Conservation (phyloP, 2,113 vertebrate genomes). For the Eulemur macaco region DNA sequence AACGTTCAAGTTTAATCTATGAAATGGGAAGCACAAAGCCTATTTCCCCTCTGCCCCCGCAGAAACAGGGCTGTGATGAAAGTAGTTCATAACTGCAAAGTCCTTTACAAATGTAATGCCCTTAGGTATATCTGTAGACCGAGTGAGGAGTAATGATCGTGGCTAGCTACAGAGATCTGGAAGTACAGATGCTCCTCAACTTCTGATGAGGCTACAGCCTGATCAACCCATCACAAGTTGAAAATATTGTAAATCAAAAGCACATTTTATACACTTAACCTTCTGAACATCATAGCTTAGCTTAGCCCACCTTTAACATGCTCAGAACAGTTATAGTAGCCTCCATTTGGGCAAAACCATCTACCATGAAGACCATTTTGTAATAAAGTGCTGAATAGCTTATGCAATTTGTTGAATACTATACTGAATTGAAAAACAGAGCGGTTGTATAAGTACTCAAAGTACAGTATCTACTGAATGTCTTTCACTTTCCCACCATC, state of each 20-base stretch:
- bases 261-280: neutral
- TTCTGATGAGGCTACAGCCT: neutral
- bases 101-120: neutral
- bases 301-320: neutral
- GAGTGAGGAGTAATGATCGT: neutral
- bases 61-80: neutral
- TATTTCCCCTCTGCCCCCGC: accelerated
- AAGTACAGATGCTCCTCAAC: neutral
- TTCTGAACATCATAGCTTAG: neutral
- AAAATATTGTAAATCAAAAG: neutral
- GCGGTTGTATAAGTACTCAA: neutral
- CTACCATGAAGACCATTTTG: neutral
- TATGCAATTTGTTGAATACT: neutral
- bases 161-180: neutral
- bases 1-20: neutral
- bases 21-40: neutral
- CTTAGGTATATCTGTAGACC: neutral
- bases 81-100: neutral
- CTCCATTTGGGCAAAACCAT: neutral
- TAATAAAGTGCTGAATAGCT: neutral
- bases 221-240: neutral
- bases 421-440: neutral
- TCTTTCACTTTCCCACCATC: neutral
- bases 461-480: neutral
- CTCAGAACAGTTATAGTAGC: neutral